These are phyloP conservation scores for Melanotaenia trifasciata DNA, from an alignment of 2,797 vertebrate species.

Conservation along the genomic window DNA sequence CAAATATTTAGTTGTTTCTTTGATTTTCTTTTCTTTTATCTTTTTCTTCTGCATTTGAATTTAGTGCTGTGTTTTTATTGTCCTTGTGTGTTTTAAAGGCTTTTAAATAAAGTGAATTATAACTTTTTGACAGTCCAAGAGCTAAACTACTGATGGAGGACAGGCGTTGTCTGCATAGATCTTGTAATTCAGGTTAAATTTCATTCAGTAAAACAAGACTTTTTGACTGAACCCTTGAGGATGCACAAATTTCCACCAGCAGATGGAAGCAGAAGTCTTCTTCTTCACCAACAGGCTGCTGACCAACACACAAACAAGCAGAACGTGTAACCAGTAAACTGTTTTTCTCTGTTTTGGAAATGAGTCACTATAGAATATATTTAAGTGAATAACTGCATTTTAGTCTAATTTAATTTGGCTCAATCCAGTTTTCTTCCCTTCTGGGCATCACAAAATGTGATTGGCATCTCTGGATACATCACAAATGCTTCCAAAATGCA, in stretches of 20 bases:
- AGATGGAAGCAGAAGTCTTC: slow-evolving; percentile 56
- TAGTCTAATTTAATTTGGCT: slow-evolving; percentile 34
- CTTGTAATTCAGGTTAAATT: no score
- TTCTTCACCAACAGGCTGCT: background rate
- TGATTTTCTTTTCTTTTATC: no score
- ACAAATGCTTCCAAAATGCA: slow-evolving; percentile 59
- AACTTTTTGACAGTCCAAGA: no score
- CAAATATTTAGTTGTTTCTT: no score
- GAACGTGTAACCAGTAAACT: background rate
- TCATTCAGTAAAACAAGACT: background rate
- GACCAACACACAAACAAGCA: background rate
- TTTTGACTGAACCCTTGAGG: background rate
- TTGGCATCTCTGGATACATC: slow-evolving; percentile 52
- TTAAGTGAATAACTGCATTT: slow-evolving; percentile 32
- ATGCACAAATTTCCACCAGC: slow-evolving; percentile 39
- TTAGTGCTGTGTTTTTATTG: no score
- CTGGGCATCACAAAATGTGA: slow-evolving; percentile 57
- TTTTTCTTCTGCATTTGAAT: no score
- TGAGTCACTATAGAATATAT: slow-evolving; percentile 25
- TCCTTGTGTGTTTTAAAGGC: no score
- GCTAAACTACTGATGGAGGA: no score
- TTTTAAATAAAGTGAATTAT: no score
- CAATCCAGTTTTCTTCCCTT: slow-evolving; percentile 35
- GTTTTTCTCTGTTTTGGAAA: slow-evolving; percentile 22
- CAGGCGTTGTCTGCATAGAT: no score